Percentiles rank a stretch among this genome's conserved stretches.
These are phyloP conservation scores for Anguilla marmorata DNA, from an alignment of 2,797 vertebrate genomes.

Conservation along the genomic window DNA sequence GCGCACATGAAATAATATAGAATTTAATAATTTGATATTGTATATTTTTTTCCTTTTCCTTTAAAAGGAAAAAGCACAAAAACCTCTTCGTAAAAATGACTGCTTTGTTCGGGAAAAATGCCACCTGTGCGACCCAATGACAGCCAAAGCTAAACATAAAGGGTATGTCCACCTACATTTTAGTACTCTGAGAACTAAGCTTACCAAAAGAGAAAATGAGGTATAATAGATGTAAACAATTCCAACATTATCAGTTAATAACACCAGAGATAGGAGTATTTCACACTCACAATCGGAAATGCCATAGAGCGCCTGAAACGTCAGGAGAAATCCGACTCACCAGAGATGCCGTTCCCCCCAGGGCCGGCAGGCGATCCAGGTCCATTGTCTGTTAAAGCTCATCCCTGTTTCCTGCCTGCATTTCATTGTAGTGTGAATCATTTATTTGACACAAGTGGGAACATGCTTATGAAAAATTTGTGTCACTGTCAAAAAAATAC, in stretches of 20 bases:
- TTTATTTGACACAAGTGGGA: slow-evolving; percentile 20
- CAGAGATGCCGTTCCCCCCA: neutral
- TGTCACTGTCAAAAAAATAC: neutral
- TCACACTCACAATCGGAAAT: slow-evolving; percentile 19
- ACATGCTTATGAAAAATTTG: slow-evolving; percentile 12
- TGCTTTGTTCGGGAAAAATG: neutral
- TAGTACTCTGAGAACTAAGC: slow-evolving; percentile 5
- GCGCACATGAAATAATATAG: neutral
- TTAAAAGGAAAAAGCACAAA: neutral
- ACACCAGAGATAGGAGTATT: slow-evolving; percentile 14
- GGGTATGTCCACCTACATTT: slow-evolving; percentile 17
- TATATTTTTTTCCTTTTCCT: neutral
- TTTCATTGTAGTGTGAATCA: slow-evolving; percentile 11
- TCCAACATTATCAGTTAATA: slow-evolving; percentile 11
- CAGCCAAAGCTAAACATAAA: slow-evolving; percentile 9
- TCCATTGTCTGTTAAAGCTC: slow-evolving; percentile 21
- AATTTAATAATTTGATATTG: neutral
- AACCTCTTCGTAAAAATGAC: neutral
- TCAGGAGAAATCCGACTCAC: slow-evolving; percentile 10
- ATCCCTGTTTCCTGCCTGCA: slow-evolving; percentile 13
- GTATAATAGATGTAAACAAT: slow-evolving; percentile 10
- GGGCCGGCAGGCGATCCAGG: neutral
- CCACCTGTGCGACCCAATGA: neutral
- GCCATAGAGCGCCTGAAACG: slow-evolving; percentile 1
- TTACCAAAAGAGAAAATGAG: slow-evolving; percentile 6